Base-by-base conservation (phyloP, 2,888 invertebrate species). In the Eulithis testata region DNA sequence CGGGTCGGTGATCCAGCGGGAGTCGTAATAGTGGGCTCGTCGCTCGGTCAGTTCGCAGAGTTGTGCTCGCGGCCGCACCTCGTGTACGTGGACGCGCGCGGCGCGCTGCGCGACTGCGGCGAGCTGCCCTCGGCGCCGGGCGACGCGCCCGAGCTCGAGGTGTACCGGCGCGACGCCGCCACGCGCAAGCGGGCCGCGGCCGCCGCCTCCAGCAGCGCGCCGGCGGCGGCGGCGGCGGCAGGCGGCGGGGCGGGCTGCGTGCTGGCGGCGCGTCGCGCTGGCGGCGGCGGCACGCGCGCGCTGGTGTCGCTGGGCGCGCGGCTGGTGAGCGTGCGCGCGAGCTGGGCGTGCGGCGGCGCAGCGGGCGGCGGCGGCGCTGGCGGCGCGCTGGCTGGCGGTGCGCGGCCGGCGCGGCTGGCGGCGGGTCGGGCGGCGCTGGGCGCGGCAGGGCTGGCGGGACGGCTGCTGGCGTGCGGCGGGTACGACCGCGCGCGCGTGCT, bases 401-500 rank as follows among this genome's bases (percentile, higher is more conserved):
- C 67, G 74, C 74, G 76, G 58, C 81, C 81, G 93, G 95, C 75
- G 94, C 94, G 78, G 94, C 95, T 67, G 89, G 94, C 78, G 56
- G 71, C 70, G 63, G 81, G 79, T 5, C 94, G 97, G 71, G 96
- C 97, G 89, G 96, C 97, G 58, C 95, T 95, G 63, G 97, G 97
- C 62, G 95, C 96, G 67, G 96, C 95, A 49, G 95, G 95, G 80
- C 89, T 96, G 65, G 94, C 95, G 73, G 95, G 95, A 53, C 95
- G 95, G 57, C 94, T 98, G 54, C 89, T 97, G 72, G 97, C 96
- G 66, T 96, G 97, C 89, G 97, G 97, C 94, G 91, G 92, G 8
- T 97, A 98, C 89, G 97, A 97, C 89, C 94, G 97, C 72, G 96
- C 96, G 50, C 97, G 97, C 83, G 97, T 97, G 82, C 91, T 98